Percentiles rank a stretch among this genome's conserved stretches.
These are phyloP conservation scores for Formica exsecta DNA, from an alignment of 1,140 invertebrate genomes.

Conservation along the genomic window DNA sequence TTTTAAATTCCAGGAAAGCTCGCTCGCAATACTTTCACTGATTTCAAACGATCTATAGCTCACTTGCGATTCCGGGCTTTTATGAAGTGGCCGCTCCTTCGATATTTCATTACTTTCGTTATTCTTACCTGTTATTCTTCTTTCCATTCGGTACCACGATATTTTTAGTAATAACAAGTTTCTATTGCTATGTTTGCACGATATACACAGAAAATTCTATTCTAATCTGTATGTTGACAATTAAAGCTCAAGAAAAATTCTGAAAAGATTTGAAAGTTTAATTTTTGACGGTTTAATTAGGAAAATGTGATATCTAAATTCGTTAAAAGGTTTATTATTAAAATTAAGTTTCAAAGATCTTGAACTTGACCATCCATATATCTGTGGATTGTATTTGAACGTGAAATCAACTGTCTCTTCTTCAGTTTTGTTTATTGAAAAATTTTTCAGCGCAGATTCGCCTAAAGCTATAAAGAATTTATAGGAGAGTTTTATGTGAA, in stretches of 20 bases:
- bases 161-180: slow-evolving; percentile 31
- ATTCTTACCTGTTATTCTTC: slow-evolving; percentile 27
- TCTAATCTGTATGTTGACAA: not conserved
- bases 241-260: not conserved
- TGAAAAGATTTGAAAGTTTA: not conserved
- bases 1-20: slow-evolving; percentile 55
- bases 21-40: slow-evolving; percentile 55
- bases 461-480: not conserved
- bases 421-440: not conserved
- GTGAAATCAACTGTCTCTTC: not conserved
- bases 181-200: not conserved
- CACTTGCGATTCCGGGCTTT: slow-evolving; percentile 26
- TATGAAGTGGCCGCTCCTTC: slow-evolving; percentile 35
- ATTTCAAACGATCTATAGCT: slow-evolving; percentile 47
- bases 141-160: not conserved
- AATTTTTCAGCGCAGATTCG: not conserved
- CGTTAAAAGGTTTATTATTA: not conserved
- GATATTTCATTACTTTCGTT: slow-evolving; percentile 60
- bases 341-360: not conserved
- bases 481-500: not conserved
- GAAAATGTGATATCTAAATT: not conserved
- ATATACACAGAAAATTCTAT: not conserved
- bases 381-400: not conserved
- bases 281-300: not conserved
- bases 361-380: not conserved